These are phyloP conservation scores for Festucalex cinctus DNA, from an alignment of 2,113 vertebrate species.

Conservation along the genomic window DNA sequence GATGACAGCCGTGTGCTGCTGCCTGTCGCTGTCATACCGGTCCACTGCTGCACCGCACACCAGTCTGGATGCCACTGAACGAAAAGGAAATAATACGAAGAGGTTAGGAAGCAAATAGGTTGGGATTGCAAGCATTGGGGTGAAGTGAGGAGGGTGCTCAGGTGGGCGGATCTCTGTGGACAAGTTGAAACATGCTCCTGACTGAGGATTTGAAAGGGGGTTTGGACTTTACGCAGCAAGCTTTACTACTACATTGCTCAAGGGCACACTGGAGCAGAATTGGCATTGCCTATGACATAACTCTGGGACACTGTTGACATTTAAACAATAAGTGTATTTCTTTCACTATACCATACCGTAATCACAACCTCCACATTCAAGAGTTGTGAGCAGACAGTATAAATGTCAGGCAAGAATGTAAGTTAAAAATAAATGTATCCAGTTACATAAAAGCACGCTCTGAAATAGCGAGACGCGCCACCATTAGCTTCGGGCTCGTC, in stretches of 20 bases:
- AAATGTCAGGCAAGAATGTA: constrained; percentile 73
- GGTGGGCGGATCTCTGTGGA: constrained; percentile 41
- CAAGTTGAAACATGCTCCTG: constrained; percentile 62
- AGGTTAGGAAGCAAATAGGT: neutral
- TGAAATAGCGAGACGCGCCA: constrained; percentile 67
- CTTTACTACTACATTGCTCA: constrained; percentile 12
- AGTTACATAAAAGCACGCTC: constrained; percentile 75
- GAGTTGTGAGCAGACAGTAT: constrained; percentile 68
- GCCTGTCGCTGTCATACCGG: constrained; percentile 59
- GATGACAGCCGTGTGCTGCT: constrained; percentile 63
- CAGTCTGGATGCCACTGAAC: constrained; percentile 55
- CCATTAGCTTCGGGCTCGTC: constrained; percentile 46
- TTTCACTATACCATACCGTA: neutral
- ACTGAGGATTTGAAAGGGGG: neutral
- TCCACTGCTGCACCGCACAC: constrained; percentile 68
- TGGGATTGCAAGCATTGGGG: neutral
- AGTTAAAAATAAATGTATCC: constrained; percentile 77
- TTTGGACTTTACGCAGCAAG: neutral
- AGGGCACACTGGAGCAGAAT: constrained; percentile 6
- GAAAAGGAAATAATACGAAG: neutral
- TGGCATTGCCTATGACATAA: neutral
- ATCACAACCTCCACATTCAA: constrained; percentile 24
- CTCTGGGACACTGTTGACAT: neutral
- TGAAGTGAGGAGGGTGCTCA: constrained; percentile 10
- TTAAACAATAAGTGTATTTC: neutral